Conservation (phyloP, 2,113 vertebrate genomes). For the Limanda limanda region DNA sequence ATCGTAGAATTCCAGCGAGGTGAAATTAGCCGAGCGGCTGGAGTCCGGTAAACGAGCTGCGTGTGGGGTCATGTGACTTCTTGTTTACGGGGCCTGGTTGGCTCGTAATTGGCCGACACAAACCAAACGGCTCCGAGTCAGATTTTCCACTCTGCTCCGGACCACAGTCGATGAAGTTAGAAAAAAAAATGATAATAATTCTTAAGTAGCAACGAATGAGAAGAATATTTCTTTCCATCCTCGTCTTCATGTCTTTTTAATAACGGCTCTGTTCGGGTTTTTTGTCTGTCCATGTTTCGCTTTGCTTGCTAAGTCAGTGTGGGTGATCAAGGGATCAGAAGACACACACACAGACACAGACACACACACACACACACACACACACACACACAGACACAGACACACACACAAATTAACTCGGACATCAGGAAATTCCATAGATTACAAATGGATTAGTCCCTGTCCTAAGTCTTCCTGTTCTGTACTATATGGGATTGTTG, state of each 20-base stretch:
- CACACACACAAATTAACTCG: constrained; percentile 25
- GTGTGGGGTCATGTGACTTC: constrained; percentile 22
- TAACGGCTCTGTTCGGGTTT: neutral
- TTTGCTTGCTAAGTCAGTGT: constrained; percentile 1
- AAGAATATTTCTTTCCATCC: neutral
- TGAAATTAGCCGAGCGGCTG: neutral
- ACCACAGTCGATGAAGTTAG: constrained; percentile 6
- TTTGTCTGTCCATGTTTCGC: no score
- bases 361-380: constrained; percentile 7
- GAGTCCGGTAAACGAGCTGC: constrained; percentile 27
- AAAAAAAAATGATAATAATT: neutral
- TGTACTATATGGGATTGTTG: no score
- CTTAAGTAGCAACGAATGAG: no score
- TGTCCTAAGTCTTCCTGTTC: no score
- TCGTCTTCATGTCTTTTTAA: neutral
- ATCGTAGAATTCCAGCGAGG: neutral
- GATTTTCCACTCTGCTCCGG: constrained; percentile 36
- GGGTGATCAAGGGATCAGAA: no score
- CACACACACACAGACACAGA: neutral
- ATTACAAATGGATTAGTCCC: neutral
- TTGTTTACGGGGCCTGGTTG: constrained; percentile 27
- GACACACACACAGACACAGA: constrained; percentile 19
- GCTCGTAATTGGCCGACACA: constrained; percentile 3
- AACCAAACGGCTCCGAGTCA: constrained; percentile 38
- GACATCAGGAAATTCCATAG: constrained; percentile 55